Base-by-base conservation (phyloP, 2,888 invertebrate species). In the Scrobipalpa costella region DNA sequence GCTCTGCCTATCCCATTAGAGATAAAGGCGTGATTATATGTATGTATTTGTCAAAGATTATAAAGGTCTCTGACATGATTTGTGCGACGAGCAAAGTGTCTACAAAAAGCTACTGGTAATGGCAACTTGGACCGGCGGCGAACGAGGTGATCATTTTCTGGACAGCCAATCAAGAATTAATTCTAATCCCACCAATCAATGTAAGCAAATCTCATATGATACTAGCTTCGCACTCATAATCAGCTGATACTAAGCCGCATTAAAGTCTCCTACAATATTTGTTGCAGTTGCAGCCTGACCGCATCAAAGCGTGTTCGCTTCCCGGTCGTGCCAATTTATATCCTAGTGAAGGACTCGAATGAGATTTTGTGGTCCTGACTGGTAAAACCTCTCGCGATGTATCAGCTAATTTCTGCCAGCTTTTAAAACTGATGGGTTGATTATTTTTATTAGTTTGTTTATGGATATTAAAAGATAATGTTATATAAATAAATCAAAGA, bases 281-380 rank as follows among this genome's bases (percentile, higher is more conserved):
- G 61, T 21, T 44, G 57, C 63, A 44, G 52, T 47, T 40, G 44
- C 44, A 44, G 15, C 44, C n/a, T 15, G 40, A 65, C 72, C 73
- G 69, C 73, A 71, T 72, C 73, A 75, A 74, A 76, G 72, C 67
- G 62, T 64, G 17, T 44, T 59, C 61, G 59, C 13, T 67, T 63
- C 62, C 64, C 61, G 61, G 27, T 66, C 34, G 57, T 63, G 63
- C 67, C 72, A 74, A 74, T 76, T 75, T 75, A 74, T 74, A 74
- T 74, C 68, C 72, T 71, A 74, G 76, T 69, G 70, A 73, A 73
- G 71, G 71, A 69, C 69, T 67, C 33, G 69, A 74, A 77, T 75
- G 70, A 71, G 70, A 75, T 73, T 72, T 64, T 68, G 74, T 61
- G 74, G 75, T 67, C 3, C 33, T n/a, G 13, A 19, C 21, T 50